Evolutionary conservation across 1,140 invertebrate species (phyloP).

Genomic region (Drosophila mauritiana): DNA sequence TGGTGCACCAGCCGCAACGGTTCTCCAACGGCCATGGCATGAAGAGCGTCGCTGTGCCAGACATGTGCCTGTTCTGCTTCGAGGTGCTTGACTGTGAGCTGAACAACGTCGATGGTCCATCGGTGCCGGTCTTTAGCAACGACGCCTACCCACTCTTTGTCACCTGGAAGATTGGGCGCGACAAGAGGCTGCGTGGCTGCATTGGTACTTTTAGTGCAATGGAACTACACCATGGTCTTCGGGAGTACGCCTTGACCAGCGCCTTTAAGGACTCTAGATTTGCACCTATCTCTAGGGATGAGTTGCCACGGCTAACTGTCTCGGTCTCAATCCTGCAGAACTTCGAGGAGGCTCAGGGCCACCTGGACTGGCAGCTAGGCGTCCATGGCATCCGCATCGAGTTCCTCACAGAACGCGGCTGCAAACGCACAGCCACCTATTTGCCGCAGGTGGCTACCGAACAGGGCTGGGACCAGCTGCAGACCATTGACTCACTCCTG

Average conservation of each 20-base stretch:
- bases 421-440: constrained; percentile 98
- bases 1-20: constrained; percentile 66
- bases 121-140: constrained; percentile 95
- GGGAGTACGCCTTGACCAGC: constrained; percentile 98
- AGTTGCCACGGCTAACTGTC: constrained; percentile 96
- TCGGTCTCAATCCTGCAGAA: constrained; percentile 96
- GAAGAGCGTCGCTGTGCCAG: constrained; percentile 91
- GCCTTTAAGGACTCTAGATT: constrained; percentile 99
- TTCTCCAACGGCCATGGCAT: constrained; percentile 67
- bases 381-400: constrained; percentile 99
- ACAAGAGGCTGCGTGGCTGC: constrained; percentile 95
- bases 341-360: constrained; percentile 98
- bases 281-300: constrained; percentile 96
- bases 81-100: constrained; percentile 97
- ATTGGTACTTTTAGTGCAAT: constrained; percentile 98
- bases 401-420: constrained; percentile 97
- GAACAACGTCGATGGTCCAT: constrained; percentile 95
- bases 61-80: constrained; percentile 99
- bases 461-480: constrained; percentile 98
- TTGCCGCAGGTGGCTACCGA: constrained; percentile 98
- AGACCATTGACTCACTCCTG: constrained; percentile 98
- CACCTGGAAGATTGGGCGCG: constrained; percentile 98
- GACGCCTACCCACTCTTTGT: constrained; percentile 99
- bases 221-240: constrained; percentile 90
- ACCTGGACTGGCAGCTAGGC: constrained; percentile 98